phyloP scores from a whole-genome alignment of 2,797 vertebrate genomes.

The Rhincodon typus region DNA sequence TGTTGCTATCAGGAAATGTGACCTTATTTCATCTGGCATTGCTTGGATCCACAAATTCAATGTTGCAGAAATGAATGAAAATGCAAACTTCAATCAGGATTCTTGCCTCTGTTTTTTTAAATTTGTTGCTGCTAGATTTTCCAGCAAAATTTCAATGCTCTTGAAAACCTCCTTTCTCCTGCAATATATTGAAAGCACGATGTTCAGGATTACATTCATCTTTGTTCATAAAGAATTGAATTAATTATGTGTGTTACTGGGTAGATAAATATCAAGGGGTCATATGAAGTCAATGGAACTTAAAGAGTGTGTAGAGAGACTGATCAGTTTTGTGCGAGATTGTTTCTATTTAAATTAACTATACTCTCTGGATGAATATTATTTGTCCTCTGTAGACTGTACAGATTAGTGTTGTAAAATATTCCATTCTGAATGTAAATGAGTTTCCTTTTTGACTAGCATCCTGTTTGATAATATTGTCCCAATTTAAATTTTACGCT shows the following conservation, averaged over 20 bases:
- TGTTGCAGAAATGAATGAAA: neutral
- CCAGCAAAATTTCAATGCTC: neutral
- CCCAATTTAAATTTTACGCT: conserved; percentile 65
- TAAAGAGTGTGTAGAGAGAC: neutral
- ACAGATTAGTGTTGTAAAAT: neutral
- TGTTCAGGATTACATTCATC: neutral
- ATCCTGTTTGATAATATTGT: conserved; percentile 52
- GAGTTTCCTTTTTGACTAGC: conserved; percentile 41
- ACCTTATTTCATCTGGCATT: neutral
- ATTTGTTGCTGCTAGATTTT: neutral
- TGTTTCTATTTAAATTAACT: conserved; percentile 35
- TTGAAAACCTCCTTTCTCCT: neutral
- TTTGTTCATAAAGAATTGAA: conserved; percentile 7
- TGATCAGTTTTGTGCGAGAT: conserved; percentile 12
- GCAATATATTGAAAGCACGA: neutral
- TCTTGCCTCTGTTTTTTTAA: neutral
- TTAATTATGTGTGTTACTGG: conserved; percentile 20
- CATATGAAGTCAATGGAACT: conserved; percentile 5
- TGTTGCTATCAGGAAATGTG: neutral
- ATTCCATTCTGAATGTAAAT: conserved; percentile 31
- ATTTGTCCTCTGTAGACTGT: neutral
- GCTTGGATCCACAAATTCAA: neutral
- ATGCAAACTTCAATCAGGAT: neutral
- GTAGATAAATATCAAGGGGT: conserved; percentile 11
- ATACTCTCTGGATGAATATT: neutral